phyloP scores from a whole-genome alignment of 2,888 invertebrate genomes.

The Drosophila eohydei region DNA sequence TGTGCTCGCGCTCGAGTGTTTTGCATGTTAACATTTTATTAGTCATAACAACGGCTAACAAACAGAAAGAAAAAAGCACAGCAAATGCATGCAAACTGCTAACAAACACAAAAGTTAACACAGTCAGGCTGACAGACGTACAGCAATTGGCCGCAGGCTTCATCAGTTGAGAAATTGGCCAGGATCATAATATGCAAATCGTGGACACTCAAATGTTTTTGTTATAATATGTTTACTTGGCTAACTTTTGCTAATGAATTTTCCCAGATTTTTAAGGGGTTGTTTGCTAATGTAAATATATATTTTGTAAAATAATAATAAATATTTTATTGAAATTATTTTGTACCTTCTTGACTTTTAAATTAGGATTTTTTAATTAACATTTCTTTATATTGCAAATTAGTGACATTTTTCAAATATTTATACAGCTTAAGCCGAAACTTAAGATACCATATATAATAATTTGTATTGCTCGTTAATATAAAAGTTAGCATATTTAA shows the following conservation, averaged over 20 bases:
- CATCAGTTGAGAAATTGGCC: slow-evolving; percentile 16
- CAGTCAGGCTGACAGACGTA: slow-evolving; percentile 16
- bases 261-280: background rate
- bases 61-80: slow-evolving; percentile 45
- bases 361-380: too few relatives aligned
- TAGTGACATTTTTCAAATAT: too few relatives aligned
- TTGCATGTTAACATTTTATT: slow-evolving; percentile 83
- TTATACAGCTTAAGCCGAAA: too few relatives aligned
- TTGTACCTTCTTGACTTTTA: too few relatives aligned
- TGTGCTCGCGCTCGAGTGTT: slow-evolving; percentile 59
- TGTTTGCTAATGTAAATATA: background rate
- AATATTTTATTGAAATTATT: too few relatives aligned
- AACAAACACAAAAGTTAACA: slow-evolving; percentile 21
- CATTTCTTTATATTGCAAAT: too few relatives aligned
- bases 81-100: slow-evolving; percentile 37
- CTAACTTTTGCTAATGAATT: slow-evolving; percentile 13
- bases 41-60: slow-evolving; percentile 73
- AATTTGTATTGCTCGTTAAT: too few relatives aligned
- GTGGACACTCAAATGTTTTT: slow-evolving; percentile 20
- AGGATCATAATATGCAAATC: slow-evolving; percentile 50
- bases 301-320: too few relatives aligned
- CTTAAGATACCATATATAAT: too few relatives aligned
- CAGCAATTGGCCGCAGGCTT: slow-evolving; percentile 58
- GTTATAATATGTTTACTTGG: background rate
- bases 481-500: background rate